A percentile compares a stretch with the other conserved stretches of the same genome.
Conservation (phyloP, 2,888 invertebrate species). For the Stenotaenia linearis region DNA sequence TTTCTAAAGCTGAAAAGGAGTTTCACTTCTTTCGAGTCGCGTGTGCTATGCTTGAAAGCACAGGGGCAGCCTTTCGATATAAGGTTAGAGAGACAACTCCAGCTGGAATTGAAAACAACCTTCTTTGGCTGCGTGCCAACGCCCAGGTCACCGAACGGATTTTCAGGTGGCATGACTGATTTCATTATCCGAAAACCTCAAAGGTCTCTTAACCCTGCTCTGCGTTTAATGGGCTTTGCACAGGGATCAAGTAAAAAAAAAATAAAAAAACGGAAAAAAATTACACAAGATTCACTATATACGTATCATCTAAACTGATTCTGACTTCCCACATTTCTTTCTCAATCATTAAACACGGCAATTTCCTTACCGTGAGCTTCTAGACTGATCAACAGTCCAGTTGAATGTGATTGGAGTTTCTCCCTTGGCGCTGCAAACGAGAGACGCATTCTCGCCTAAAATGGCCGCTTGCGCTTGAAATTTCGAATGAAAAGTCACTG, state of each 20-base stretch:
- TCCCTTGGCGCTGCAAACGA: constrained; percentile 30
- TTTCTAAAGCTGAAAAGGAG: constrained; percentile 26
- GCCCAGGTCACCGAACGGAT: constrained; percentile 26
- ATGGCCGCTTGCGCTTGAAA: constrained; percentile 29
- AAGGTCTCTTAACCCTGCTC: constrained; percentile 26
- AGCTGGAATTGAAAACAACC: constrained; percentile 26
- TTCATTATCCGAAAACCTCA: constrained; percentile 26
- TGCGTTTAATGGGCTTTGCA: constrained; percentile 23
- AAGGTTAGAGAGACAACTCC: constrained; percentile 23
- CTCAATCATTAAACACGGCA: not conserved
- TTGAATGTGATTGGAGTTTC: constrained; percentile 30
- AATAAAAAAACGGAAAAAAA: not conserved
- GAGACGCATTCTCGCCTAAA: constrained; percentile 28
- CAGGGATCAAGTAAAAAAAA: not conserved
- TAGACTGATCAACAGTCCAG: constrained; percentile 30
- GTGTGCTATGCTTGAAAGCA: constrained; percentile 26
- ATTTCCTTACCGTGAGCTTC: constrained; percentile 29
- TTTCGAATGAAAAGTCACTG: constrained; percentile 29
- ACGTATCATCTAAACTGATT: not conserved
- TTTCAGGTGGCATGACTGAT: constrained; percentile 26
- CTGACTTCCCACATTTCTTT: not conserved
- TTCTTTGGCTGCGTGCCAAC: constrained; percentile 26
- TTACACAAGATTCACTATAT: not conserved
- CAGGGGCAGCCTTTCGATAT: constrained; percentile 26
- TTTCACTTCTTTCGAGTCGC: constrained; percentile 23